Evolutionary conservation across 2,113 vertebrate genomes (phyloP), one percentile per base, ranked within the genome.

Genomic region (Mus spicilegus): DNA sequence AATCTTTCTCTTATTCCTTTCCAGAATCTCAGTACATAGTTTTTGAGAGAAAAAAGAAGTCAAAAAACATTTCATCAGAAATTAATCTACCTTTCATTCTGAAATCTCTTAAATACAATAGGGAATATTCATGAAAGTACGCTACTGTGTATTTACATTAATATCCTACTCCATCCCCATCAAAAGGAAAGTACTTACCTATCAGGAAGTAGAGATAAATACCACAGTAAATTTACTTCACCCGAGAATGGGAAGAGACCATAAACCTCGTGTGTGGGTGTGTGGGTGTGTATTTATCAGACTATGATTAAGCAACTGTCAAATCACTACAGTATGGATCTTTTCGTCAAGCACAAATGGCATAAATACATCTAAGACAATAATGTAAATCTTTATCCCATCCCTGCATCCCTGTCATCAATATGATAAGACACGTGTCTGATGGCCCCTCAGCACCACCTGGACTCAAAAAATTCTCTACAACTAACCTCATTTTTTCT

Each of bases 1-100:
- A 90, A 86, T 49, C 76, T 75, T 30, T 19, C 69, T 85, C 12
- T 90, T 54, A 26, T 42, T 95, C 49, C 63, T 87, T 78, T 90
- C 73, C 4, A 78, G 46, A 81, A 88, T 77, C 39, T 73, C 36
- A 73, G 56, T 58, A 58, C 14, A 4, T 58, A 58, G 56, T 16
- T 58, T 58, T 58, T 58, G 3, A 80, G 13, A 78, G 14, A 33
- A 9, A n/a, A n/a, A n/a, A n/a, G n/a, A n/a, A n/a, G n/a, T n/a
- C n/a, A n/a, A n/a, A n/a, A n/a, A n/a, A n/a, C n/a, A n/a, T n/a
- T n/a, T n/a, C n/a, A n/a, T n/a, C n/a, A n/a, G n/a, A n/a, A n/a
- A n/a, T n/a, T n/a, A n/a, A n/a, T n/a, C n/a, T n/a, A n/a, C n/a
- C n/a, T n/a, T n/a, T n/a, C n/a, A n/a, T n/a, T n/a, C n/a, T n/a